Percentiles rank a stretch among this genome's conserved stretches.
Evolutionary conservation across 2,888 invertebrate genomes (phyloP).

Genomic region (Pyrochroa serraticornis): DNA sequence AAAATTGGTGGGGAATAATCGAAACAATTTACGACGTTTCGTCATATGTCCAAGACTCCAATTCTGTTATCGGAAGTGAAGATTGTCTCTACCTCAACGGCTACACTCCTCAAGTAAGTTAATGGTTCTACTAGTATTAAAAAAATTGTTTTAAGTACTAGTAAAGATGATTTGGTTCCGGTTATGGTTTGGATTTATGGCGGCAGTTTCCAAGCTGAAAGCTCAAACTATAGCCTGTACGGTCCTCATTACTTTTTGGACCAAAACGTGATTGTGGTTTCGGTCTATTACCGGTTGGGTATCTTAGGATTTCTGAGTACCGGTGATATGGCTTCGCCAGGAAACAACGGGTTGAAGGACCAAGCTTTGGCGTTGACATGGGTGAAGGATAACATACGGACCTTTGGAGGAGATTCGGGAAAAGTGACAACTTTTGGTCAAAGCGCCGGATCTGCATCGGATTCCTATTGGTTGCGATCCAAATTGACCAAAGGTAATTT

Average conservation of each 20-base stretch:
- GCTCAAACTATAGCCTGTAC: slow-evolving; percentile 36
- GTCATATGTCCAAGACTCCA: too few relatives aligned
- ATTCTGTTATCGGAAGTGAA: too few relatives aligned
- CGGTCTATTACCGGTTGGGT: slow-evolving; percentile 48
- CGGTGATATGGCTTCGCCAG: slow-evolving; percentile 41
- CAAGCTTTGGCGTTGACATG: slow-evolving; percentile 45
- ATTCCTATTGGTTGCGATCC: slow-evolving; percentile 41
- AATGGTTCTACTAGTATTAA: too few relatives aligned
- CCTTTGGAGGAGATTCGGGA: slow-evolving; percentile 41
- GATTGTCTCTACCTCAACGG: too few relatives aligned
- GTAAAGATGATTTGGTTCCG: slow-evolving; percentile 30
- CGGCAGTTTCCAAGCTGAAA: slow-evolving; percentile 42
- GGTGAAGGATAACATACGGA: slow-evolving; percentile 39
- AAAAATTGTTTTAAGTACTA: neutral
- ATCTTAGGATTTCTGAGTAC: slow-evolving; percentile 48
- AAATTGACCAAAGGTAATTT: slow-evolving; percentile 31
- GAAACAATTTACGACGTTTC: too few relatives aligned
- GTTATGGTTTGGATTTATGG: slow-evolving; percentile 50
- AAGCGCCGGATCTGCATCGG: slow-evolving; percentile 44
- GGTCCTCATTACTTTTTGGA: slow-evolving; percentile 47
- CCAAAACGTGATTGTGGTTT: slow-evolving; percentile 44
- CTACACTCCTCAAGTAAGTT: too few relatives aligned
- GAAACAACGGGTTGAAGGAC: slow-evolving; percentile 45
- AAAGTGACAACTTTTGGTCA: slow-evolving; percentile 43
- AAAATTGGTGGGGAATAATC: too few relatives aligned